phyloP scores from a whole-genome alignment of 2,797 vertebrate species.

The Poliocrania exsul region DNA sequence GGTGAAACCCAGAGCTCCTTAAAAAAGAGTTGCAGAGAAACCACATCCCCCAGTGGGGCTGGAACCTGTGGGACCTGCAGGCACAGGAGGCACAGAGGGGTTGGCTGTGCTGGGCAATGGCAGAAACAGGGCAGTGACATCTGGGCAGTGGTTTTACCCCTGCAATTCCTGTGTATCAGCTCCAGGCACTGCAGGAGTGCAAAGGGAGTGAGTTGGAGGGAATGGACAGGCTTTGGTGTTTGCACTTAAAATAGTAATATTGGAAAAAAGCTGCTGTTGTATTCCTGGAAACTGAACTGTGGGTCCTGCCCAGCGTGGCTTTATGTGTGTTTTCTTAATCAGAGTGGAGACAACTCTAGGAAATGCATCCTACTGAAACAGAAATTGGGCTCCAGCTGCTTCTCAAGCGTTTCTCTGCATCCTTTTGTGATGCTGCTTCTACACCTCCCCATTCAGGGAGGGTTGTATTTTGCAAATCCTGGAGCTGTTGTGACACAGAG shows the following conservation, averaged over 20 bases:
- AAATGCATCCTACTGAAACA: neutral
- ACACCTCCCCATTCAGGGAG: accelerated
- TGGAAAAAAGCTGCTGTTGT: neutral
- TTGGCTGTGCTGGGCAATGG: accelerated
- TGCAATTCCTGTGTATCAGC: accelerated
- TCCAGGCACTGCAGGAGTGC: neutral
- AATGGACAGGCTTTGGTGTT: neutral
- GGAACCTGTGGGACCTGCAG: neutral
- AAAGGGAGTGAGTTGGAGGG: neutral
- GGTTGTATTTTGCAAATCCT: neutral
- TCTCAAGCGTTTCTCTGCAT: neutral
- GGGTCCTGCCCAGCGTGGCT: accelerated
- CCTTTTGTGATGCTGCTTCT: neutral
- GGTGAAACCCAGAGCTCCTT: neutral
- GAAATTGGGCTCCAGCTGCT: neutral
- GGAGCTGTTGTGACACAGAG: neutral
- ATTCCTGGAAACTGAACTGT: neutral
- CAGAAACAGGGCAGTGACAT: neutral
- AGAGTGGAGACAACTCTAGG: neutral
- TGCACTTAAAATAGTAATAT: neutral
- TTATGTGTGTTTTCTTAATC: neutral
- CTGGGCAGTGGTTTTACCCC: neutral
- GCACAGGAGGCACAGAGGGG: accelerated
- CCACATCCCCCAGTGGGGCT: accelerated
- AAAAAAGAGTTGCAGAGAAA: neutral